Base-by-base conservation (phyloP, 53 echinoderm and acorn worm genomes). In the Hippasteria phrygiana region DNA sequence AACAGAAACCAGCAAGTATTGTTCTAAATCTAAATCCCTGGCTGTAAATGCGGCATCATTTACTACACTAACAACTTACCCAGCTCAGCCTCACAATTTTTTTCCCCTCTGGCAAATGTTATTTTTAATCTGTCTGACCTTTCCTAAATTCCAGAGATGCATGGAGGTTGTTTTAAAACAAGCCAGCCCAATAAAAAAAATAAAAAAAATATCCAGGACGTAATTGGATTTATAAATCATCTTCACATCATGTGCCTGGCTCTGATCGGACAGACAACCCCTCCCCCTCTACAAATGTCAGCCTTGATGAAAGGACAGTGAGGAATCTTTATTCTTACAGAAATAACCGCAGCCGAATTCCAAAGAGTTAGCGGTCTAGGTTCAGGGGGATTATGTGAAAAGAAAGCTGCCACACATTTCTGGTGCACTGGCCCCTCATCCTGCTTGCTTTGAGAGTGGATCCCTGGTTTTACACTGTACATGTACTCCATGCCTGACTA, bases 121-220 rank as follows among this genome's bases (percentile, higher is more conserved):
- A 45, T 29, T 63, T 64, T 46, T 50, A 85, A 71, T 70, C 69
- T n/a, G 24, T 22, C 70, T 85, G 85, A 85, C 85, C 85, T 85
- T 85, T 82, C 38, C 69, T 53, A 85, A 85, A 85, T 85, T 85
- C 71, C 85, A 70, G 22, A 37, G 70, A 35, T 35, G 42, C 51
- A 34, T 47, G 66, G 33, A 66, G 24, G 12, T 70, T 69, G 40
- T 69, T 65, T 85, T 85, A 70, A 38, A 85, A 70, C 71, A 85
- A 85, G 85, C 64, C 6, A 13, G 31, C 22, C 9, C 28, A 0
- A 32, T 14, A 75, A 16, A 50, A 75, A 50, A 28, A n/a, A 2
- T 26, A 51, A 75, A 75, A 73, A 18, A 26, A 73, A 13, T 48
- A 8, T 33, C 75, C 32, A 27, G 6, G 75, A 41, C 33, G 18